Conservation (phyloP, 2,888 invertebrate genomes). For the Panzeria rudis region DNA sequence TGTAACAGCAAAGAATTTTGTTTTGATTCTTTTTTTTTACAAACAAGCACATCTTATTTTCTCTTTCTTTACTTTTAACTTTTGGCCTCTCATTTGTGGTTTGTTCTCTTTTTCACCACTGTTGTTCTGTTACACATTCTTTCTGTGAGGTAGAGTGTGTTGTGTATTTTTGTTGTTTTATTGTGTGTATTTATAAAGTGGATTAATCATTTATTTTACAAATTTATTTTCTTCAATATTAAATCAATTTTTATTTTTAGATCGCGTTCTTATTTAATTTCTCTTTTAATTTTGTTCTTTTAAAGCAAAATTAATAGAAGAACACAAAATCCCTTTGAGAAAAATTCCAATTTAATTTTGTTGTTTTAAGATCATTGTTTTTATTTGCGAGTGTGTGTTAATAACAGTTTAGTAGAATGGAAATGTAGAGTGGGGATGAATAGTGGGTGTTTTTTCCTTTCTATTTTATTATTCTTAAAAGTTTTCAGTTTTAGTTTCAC, state of each 20-base stretch:
- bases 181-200: conserved; percentile 65
- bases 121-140: conserved; percentile 49
- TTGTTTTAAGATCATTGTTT: conserved; percentile 32
- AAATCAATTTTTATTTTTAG: conserved; percentile 72
- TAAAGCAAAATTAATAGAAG: conserved; percentile 27
- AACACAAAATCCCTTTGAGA: conserved; percentile 55
- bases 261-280: conserved; percentile 47
- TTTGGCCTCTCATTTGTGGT: conserved; percentile 16
- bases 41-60: conserved; percentile 52
- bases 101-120: conserved; percentile 47
- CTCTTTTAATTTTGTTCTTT: conserved; percentile 34
- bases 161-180: conserved; percentile 27
- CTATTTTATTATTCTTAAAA: not conserved
- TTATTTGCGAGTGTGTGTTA: not conserved
- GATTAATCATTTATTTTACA: conserved; percentile 69
- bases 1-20: conserved; percentile 66
- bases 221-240: conserved; percentile 67
- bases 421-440: not conserved
- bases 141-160: not conserved
- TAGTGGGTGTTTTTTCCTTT: conserved; percentile 38
- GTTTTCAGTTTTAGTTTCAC: conserved; percentile 23
- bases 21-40: conserved; percentile 68
- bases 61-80: conserved; percentile 49
- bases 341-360: conserved; percentile 47
- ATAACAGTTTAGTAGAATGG: not conserved